A percentile compares a stretch with the other conserved stretches of the same genome.
These are phyloP conservation scores for Elgaria multicarinata DNA, from an alignment of 2,113 vertebrate genomes.

Conservation along the genomic window DNA sequence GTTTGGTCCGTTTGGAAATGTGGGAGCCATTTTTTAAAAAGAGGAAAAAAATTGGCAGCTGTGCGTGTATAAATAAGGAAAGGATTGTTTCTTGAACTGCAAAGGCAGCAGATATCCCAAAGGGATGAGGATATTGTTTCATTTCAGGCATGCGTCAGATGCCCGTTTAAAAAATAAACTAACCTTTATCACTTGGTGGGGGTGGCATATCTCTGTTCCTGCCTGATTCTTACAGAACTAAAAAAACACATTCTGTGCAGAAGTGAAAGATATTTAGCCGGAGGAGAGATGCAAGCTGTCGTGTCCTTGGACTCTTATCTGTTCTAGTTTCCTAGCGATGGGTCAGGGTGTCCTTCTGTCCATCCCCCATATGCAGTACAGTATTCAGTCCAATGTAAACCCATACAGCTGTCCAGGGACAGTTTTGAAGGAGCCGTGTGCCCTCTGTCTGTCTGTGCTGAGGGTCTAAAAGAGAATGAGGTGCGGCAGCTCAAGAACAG, in stretches of 20 bases:
- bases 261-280: not conserved
- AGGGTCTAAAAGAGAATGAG: no score
- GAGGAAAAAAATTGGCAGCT: no score
- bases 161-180: not conserved
- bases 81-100: not conserved
- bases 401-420: not conserved
- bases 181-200: not conserved
- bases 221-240: not conserved
- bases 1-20: not conserved
- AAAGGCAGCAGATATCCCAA: not conserved
- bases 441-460: not conserved
- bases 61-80: not conserved
- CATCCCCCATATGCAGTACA: not conserved
- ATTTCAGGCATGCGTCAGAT: not conserved
- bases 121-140: rapidly evolving
- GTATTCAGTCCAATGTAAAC: not conserved
- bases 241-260: no score
- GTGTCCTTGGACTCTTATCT: not conserved
- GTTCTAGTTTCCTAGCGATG: not conserved
- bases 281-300: not conserved
- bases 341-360: not conserved
- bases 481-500: not conserved
- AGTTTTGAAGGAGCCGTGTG: no score
- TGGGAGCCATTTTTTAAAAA: not conserved
- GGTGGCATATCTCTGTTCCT: no score